Conservation (phyloP, 2,888 invertebrate species). For the Charanyca ferruginea region DNA sequence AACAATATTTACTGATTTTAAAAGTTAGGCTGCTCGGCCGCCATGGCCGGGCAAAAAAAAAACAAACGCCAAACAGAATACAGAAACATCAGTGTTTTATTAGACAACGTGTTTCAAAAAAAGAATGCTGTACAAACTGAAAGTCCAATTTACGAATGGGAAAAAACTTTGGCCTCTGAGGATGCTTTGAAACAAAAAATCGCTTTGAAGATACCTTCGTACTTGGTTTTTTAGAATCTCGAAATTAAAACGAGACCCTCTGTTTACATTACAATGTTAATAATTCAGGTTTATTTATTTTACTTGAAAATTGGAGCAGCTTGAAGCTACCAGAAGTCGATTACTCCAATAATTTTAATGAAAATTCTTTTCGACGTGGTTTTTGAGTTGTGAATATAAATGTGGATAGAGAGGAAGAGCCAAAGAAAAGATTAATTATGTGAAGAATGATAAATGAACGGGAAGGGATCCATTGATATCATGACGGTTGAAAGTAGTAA, state of each 20-base stretch:
- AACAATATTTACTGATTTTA: constrained; percentile 1
- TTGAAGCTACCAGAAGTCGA: not conserved
- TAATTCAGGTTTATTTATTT: constrained; percentile 43
- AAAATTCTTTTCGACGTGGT: not conserved
- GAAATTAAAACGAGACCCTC: constrained; percentile 54
- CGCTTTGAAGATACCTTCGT: constrained; percentile 52
- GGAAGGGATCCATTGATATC: too few species aligned
- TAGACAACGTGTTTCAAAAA: constrained; percentile 20
- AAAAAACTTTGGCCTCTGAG: constrained; percentile 40
- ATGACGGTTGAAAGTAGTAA: too few species aligned
- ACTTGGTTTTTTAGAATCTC: constrained; percentile 44
- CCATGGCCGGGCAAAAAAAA: constrained; percentile 17
- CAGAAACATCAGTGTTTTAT: constrained; percentile 40
- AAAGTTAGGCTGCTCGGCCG: constrained; percentile 18
- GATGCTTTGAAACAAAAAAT: constrained; percentile 56
- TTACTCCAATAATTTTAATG: not conserved
- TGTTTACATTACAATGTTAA: constrained; percentile 40
- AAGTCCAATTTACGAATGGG: constrained; percentile 44
- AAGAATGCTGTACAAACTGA: constrained; percentile 30
- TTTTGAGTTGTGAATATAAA: too few species aligned
- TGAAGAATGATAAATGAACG: too few species aligned
- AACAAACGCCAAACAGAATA: constrained; percentile 29
- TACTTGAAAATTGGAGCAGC: not conserved
- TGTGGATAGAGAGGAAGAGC: too few species aligned
- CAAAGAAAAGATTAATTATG: too few species aligned